Evolutionary conservation across 2,113 vertebrate genomes (phyloP), one percentile per base, ranked within the genome.

Genomic region (Fukomys damarensis): DNA sequence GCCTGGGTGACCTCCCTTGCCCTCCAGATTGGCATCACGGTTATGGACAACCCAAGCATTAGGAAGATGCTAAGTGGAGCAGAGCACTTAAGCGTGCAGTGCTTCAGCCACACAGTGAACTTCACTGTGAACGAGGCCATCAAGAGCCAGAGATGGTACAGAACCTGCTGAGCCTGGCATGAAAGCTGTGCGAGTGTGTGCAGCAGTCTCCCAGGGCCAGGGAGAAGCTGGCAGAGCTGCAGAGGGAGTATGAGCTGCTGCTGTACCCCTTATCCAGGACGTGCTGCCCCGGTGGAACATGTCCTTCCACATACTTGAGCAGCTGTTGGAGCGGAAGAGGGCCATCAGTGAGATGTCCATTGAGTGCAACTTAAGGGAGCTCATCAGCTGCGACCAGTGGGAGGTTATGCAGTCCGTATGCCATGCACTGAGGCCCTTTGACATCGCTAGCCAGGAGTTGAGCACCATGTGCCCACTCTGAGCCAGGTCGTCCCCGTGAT

Each of bases 111-210:
- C 98, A 99, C 99, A 0, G 98, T 99, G 93, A 99, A 99, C 97
- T 98, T 99, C 93, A 99, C 99, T 54, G 99, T 99, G 89, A 99
- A 98, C 1, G 99, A 99, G 99, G 99, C 99, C 98, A 99, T 99
- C 98, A 99, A 99, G 97, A 99, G 99, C 98, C 99, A 99, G 99
- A 98, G 99, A 99, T 99, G 99, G 99, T 99, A 95, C 99, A 99
- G 98, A 99, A 99, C 98, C 98, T 99, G 65, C 98, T 99, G 68
- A 99, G 99, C 97, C 99, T 99, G 9, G 99, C 99, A 0, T 98
- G 99, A n/a, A 99, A 99, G 98, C 98, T 99, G 82, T 99, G 99
- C 12, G 99, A 99, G 96, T 99, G 99, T 0, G 99, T 99, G 49
- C 99, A 99, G 56, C 99, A 99, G 88, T 99, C 99, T 0, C 98